These are phyloP conservation scores for Parazoanthus swiftii DNA, from an alignment of 92 coral and sea anemone species.

Conservation along the genomic window DNA sequence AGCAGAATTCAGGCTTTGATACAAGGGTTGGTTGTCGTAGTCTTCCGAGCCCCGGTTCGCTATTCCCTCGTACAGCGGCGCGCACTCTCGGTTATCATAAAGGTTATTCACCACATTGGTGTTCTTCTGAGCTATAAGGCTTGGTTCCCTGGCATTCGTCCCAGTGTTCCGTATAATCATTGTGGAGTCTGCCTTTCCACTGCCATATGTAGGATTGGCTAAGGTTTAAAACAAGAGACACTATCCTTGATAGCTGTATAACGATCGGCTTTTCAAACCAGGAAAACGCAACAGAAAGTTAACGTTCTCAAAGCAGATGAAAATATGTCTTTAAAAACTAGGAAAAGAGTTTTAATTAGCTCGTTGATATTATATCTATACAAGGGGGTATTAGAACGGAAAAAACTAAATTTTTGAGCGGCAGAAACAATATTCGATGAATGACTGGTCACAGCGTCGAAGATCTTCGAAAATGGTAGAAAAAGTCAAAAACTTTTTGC, in stretches of 20 bases:
- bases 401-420: no score
- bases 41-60: neutral
- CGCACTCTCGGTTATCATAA: slow-evolving; percentile 8
- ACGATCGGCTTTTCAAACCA: neutral
- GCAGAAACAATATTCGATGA: no score
- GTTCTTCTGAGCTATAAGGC: slow-evolving; percentile 7
- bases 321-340: no score
- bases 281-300: neutral
- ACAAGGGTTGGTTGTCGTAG: slow-evolving; percentile 22
- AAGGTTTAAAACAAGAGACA: neutral
- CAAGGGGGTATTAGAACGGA: no score
- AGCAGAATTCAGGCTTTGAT: slow-evolving; percentile 31
- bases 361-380: no score
- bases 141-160: slow-evolving; percentile 8
- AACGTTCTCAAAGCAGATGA: neutral
- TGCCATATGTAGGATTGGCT: slow-evolving; percentile 26
- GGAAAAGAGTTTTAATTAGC: no score
- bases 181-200: neutral
- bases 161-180: slow-evolving; percentile 13
- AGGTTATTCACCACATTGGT: slow-evolving; percentile 20
- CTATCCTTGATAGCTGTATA: neutral
- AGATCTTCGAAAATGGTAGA: no score
- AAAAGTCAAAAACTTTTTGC: no score
- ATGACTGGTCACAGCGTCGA: no score
- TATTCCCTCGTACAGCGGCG: slow-evolving; percentile 26